A percentile compares a stretch with the other conserved stretches of the same genome.
Conservation (phyloP, 1,140 invertebrate genomes). For the Pseudomyrmex sp. region DNA sequence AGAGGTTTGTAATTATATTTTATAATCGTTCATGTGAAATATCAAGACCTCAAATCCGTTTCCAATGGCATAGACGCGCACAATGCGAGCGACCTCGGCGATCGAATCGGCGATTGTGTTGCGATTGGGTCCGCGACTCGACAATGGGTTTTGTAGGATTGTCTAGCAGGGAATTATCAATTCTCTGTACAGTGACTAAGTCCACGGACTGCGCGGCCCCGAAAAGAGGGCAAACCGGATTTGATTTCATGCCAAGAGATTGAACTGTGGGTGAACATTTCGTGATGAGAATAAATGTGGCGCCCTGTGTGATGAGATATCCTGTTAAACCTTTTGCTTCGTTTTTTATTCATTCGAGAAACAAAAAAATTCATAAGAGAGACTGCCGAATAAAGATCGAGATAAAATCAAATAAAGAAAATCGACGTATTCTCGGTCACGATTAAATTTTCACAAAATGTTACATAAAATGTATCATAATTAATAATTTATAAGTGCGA, state of each 20-base stretch:
- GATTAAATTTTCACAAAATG: not conserved
- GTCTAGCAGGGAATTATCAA: conserved; percentile 28
- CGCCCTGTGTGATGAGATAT: not conserved
- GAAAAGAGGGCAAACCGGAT: not conserved
- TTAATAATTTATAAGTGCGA: not conserved
- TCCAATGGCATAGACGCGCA: not conserved
- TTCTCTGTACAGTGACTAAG: conserved; percentile 11
- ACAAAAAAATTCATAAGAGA: not conserved
- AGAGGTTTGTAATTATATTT: not conserved
- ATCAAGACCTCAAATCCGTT: not conserved
- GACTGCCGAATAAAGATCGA: too few relatives aligned
- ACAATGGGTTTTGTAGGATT: conserved; percentile 37
- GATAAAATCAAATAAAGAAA: not conserved
- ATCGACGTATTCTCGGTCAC: not conserved
- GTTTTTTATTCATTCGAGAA: not conserved
- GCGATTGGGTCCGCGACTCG: conserved; percentile 3
- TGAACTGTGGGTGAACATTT: conserved; percentile 9
- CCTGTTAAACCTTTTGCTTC: not conserved
- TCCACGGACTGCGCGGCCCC: not conserved
- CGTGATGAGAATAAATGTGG: conserved; percentile 12
- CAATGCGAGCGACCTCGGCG: not conserved
- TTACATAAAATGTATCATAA: not conserved
- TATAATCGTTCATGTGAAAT: not conserved
- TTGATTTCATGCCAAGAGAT: conserved; percentile 37
- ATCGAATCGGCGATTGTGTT: conserved; percentile 32